Conservation (phyloP, 2,113 vertebrate species). For the Upupa epops region DNA sequence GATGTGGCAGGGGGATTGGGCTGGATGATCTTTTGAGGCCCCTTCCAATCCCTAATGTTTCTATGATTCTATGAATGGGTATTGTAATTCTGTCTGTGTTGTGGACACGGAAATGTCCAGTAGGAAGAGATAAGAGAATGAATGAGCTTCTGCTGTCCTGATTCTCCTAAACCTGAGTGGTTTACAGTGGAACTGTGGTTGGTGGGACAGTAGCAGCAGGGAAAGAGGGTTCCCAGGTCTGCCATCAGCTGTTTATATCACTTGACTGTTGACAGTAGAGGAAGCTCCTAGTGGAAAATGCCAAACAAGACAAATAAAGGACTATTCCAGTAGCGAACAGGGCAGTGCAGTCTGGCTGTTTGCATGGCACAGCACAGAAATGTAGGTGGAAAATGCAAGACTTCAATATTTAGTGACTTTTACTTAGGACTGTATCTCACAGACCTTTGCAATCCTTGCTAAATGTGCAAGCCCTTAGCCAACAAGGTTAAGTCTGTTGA, state of each 20-base stretch:
- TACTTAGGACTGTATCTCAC: background rate
- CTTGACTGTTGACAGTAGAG: background rate
- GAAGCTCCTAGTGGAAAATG: background rate
- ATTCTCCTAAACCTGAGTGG: no score
- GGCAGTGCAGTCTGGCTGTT: background rate
- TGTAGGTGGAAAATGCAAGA: background rate
- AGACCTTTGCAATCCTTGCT: background rate
- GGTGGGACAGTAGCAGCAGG: background rate
- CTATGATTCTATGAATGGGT: no score
- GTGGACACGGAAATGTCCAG: background rate
- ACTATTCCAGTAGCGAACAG: background rate
- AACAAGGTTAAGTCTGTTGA: constrained; percentile 13
- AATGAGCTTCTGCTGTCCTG: background rate
- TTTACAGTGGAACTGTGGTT: background rate
- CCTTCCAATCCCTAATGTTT: no score
- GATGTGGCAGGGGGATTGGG: no score
- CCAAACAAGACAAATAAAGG: background rate
- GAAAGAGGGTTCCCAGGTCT: background rate
- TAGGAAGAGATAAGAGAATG: background rate
- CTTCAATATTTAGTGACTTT: background rate
- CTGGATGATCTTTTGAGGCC: no score
- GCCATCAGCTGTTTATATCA: background rate
- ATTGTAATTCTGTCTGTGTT: background rate
- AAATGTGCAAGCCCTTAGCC: background rate
- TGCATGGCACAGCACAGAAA: background rate